Evolutionary conservation across 1,140 invertebrate genomes (phyloP).

Genomic region (Calephelis virginiensis): DNA sequence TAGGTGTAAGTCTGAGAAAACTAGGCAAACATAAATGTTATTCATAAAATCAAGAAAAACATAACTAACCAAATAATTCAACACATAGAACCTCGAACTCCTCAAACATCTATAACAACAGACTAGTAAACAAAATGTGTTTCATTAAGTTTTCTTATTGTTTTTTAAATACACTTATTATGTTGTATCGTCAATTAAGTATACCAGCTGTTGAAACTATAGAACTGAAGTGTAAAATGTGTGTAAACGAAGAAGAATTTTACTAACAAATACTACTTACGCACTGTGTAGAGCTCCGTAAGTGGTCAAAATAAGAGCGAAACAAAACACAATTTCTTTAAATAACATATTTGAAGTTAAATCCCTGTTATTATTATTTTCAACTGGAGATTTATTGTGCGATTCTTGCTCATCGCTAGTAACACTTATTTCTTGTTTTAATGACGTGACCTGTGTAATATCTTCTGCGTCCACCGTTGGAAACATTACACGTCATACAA

Average conservation of each 20-base stretch:
- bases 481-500: conserved; percentile 78
- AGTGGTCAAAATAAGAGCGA: conserved; percentile 77
- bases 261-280: conserved; percentile 63
- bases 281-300: conserved; percentile 81
- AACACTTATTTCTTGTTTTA: conserved; percentile 46
- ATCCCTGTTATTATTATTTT: conserved; percentile 57
- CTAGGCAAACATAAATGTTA: too few species aligned
- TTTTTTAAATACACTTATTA: too few species aligned
- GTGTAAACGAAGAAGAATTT: background rate
- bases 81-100: too few species aligned
- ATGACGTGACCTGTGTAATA: conserved; percentile 67
- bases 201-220: background rate
- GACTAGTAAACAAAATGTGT: too few species aligned
- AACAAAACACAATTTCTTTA: conserved; percentile 72
- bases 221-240: background rate
- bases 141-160: too few species aligned
- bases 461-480: conserved; percentile 69
- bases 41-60: too few species aligned
- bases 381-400: conserved; percentile 46
- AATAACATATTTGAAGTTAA: conserved; percentile 72
- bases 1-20: too few species aligned
- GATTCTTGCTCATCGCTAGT: conserved; percentile 62
- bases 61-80: too few species aligned
- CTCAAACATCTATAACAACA: too few species aligned
- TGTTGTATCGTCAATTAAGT: background rate